These are phyloP conservation scores for Lonchura striata DNA, from an alignment of 2,113 vertebrate species.

Conservation along the genomic window DNA sequence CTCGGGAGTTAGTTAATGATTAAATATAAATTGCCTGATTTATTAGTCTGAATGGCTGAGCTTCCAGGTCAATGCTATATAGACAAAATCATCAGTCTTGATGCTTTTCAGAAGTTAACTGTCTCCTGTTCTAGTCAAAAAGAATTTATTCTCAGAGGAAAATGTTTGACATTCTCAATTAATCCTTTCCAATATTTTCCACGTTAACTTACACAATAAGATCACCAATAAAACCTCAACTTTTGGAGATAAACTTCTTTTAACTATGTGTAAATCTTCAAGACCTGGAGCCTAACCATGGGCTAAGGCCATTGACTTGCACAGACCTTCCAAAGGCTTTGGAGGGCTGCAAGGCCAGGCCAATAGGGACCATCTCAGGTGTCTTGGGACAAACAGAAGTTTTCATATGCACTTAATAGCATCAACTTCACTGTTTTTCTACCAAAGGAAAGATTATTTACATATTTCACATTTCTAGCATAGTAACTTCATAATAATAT, in stretches of 20 bases:
- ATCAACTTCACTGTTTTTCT: not conserved
- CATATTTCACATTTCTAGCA: not conserved
- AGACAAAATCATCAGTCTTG: slow-evolving; percentile 99
- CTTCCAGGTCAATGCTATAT: slow-evolving; percentile 98
- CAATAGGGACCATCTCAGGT: not conserved
- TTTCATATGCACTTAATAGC: not conserved
- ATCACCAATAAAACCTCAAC: not conserved
- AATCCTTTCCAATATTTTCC: slow-evolving; percentile 62
- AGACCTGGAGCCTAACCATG: not conserved
- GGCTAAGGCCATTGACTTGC: not conserved
- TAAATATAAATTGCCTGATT: slow-evolving; percentile 99
- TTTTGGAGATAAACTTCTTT: not conserved
- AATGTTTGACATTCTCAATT: slow-evolving; percentile 78
- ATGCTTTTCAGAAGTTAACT: slow-evolving; percentile 92
- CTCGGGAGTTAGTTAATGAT: slow-evolving; percentile 98
- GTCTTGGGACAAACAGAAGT: not conserved
- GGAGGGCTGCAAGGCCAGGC: not conserved
- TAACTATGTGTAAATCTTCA: not conserved
- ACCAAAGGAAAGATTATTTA: not conserved
- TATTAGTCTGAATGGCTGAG: slow-evolving; percentile 97
- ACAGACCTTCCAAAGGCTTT: not conserved
- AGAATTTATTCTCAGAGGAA: slow-evolving; percentile 84
- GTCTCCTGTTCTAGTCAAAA: slow-evolving; percentile 86
- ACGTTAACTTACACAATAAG: not conserved
- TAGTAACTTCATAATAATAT: not conserved